Evolutionary conservation across 2,797 vertebrate species (phyloP), one percentile per base, ranked within the genome.

Genomic region (Pteropus rufus): DNA sequence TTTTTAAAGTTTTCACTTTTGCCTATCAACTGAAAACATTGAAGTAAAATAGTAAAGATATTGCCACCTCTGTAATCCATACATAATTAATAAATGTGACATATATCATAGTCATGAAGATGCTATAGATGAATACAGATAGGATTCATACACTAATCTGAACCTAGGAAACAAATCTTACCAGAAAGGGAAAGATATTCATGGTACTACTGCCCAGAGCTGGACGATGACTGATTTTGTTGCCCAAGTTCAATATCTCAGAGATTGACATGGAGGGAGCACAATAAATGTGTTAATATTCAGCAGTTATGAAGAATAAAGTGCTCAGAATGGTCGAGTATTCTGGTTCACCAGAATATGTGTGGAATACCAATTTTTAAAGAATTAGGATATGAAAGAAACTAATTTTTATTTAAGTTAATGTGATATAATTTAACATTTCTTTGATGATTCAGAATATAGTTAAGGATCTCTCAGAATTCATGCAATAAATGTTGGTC

Each of bases 1-100:
- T 89, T 88, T 75, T 86, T 84, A 89, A 84, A 83, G 2, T 89
- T 91, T 97, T 93, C 90, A 94, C 79, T 80, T 83, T 93, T 80
- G 29, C 69, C 75, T 93, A 81, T 93, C 81, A 96, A 95, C 87
- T 95, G 85, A 95, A 97, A 97, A 34, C 86, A 96, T 2, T 77
- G 11, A 92, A 52, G 18, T 72, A 76, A 81, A 95, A 93, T 89
- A 89, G 75, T 94, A 93, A 94, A 95, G 39, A 23, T 80, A 26
- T 36, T 89, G 5, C 60, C 44, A 73, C 19, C 18, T 72, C 36
- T 75, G 52, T 0, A 76, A 58, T 80, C 39, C 12, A 87, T 93
- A 24, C 21, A 94, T 84, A 91, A 97, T 97, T 90, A 88, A 95
- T 93, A 54, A n/a, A 88, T 89, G 58, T 84, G 49, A 91, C 41